A percentile compares a stretch with the other conserved stretches of the same genome.
phyloP scores from a whole-genome alignment of 2,113 vertebrate genomes.

The Hepsetus odoe region DNA sequence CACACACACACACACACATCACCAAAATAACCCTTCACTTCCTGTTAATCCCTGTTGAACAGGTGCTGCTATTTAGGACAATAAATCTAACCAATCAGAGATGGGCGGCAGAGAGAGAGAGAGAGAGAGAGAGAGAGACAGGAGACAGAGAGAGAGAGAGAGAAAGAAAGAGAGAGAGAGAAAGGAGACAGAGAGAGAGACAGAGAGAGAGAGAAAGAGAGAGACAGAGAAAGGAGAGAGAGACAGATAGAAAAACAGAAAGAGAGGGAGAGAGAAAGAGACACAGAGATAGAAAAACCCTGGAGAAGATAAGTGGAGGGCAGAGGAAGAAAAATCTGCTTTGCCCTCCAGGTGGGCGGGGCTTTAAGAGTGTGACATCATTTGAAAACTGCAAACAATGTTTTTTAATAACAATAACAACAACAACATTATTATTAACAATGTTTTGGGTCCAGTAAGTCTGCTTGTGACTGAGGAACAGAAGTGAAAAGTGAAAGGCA shows the following conservation, averaged over 20 bases:
- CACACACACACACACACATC: conserved; percentile 2
- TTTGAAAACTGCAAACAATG: too few species aligned
- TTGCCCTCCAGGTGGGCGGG: too few species aligned
- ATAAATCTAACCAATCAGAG: conserved; percentile 74
- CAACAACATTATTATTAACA: too few species aligned
- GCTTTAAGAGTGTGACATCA: too few species aligned
- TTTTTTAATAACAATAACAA: too few species aligned
- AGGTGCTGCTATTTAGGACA: conserved; percentile 78
- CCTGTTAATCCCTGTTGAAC: conserved; percentile 76
- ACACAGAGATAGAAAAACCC: too few species aligned
- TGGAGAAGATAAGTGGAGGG: too few species aligned
- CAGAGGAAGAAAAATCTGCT: too few species aligned
- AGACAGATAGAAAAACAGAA: conserved; percentile 16
- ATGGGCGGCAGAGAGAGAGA: conserved; percentile 4
- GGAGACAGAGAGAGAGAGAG: neutral
- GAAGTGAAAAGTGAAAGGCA: too few species aligned
- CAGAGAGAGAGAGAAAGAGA: neutral
- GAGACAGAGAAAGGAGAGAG: neutral
- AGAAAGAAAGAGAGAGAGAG: neutral
- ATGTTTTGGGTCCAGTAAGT: too few species aligned
- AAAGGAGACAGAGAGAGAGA: neutral
- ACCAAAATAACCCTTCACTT: conserved; percentile 71
- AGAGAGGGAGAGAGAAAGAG: neutral
- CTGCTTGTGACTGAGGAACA: too few species aligned
- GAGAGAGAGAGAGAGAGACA: neutral